Base-by-base conservation (phyloP, 2,113 vertebrate genomes). In the Apteryx mantelli region DNA sequence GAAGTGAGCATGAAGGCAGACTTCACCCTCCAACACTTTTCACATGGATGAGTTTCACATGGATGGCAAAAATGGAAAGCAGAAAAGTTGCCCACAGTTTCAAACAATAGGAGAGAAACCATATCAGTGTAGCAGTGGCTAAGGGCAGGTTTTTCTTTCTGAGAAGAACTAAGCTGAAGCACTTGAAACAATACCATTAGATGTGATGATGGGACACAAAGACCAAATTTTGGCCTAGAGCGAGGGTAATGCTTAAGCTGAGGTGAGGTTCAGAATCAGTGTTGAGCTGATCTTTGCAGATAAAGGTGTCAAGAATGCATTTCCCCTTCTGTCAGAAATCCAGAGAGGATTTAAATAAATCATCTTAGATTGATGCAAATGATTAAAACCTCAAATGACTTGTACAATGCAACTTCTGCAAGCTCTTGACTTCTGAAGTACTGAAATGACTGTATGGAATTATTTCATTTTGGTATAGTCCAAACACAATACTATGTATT, bases 391-490 rank as follows among this genome's bases (percentile, higher is more conserved):
- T 82, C 58, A 63, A 34, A 70, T 20, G 12, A 80, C 76, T 60
- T 70, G 17, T 63, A 46, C 56, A 85, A 94, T 16, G 16, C 24
- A 88, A 58, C 17, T 85, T 92, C 61, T 82, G 53, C 36, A 85
- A 80, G 75, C 56, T 87, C 66, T 85, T 24, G 58, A 88, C 63
- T 89, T 93, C 82, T 94, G 60, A 91, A 95, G 52, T 82, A 80
- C 17, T 4, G 2, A 82, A 92, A 26, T 64, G 58, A 65, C 42
- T 85, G 28, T 32, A 44, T 63, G 21, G 8, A 38, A 85, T 61
- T 58, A 18, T 84, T 87, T 52, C 83, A 5, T 88, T 96, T 92
- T 78, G 9, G 17, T 38, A 9, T 11, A 73, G 76, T 86, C 46
- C 32, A 84, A 75, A 73, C 0, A 15, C 30, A 70, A 65, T 50